Evolutionary conservation across 64 coral and sea anemone genomes (phyloP), one percentile per base, ranked within the genome.

Genomic region (Exaiptasia diaphana): DNA sequence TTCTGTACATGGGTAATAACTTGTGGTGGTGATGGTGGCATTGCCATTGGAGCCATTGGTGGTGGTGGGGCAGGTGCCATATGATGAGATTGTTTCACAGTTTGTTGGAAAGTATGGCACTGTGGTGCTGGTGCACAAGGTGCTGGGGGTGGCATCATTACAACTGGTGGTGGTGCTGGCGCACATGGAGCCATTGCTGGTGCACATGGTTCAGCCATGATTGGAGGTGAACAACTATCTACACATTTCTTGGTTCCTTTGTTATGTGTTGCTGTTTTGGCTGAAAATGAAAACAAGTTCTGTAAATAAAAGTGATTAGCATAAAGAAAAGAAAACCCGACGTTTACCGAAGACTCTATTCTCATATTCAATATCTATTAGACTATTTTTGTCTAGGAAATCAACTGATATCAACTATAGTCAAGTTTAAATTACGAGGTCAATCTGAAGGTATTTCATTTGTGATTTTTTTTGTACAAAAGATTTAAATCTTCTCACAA

Each of bases 241-340:
- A 45, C 74, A 50, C 91, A 94, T 72, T 94, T 94, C 91, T 94
- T 94, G 18, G 91, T 73, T 35, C 78, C 91, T 39, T 78, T 69
- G 62, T 64, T 87, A 50, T 58, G 50, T 85, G 83, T 75, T 74
- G 45, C 91, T 94, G 67, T 26, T 23, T 25, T 11, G 26, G n/a
- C n/a, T n/a, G n/a, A n/a, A n/a, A n/a, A n/a, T n/a, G n/a, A n/a
- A n/a, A n/a, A n/a, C n/a, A n/a, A n/a, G n/a, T n/a, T n/a, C n/a
- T n/a, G n/a, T n/a, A n/a, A n/a, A n/a, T n/a, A n/a, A n/a, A n/a
- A n/a, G n/a, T n/a, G n/a, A n/a, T n/a, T n/a, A n/a, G n/a, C n/a
- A n/a, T n/a, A n/a, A n/a, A 54, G n/a, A n/a, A n/a, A n/a, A n/a
- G n/a, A n/a, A n/a, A n/a, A n/a, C n/a, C n/a, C n/a, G n/a, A n/a